Percentiles rank a stretch among this genome's conserved stretches.
These are phyloP conservation scores for Magallana nippona DNA, from an alignment of 2,888 invertebrate species.

Conservation along the genomic window DNA sequence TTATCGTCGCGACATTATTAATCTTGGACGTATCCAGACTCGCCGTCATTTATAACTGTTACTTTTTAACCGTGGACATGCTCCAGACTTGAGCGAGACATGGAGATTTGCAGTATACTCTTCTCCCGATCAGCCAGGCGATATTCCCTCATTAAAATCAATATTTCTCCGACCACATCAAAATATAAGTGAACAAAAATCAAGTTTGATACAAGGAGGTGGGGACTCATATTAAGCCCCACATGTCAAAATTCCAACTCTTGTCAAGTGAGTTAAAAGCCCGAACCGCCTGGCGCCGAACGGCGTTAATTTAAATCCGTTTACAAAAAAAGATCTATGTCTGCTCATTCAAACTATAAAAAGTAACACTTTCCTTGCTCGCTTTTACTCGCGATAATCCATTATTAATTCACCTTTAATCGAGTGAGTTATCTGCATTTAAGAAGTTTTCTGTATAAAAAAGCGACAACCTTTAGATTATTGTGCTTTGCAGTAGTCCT, in stretches of 20 bases:
- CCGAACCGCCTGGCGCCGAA: conserved; percentile 36
- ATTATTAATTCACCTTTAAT: conserved; percentile 23
- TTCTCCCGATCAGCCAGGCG: neutral
- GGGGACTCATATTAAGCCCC: conserved; percentile 10
- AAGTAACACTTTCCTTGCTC: conserved; percentile 28
- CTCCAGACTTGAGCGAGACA: neutral
- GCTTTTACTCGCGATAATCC: conserved; percentile 30
- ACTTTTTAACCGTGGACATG: conserved; percentile 12
- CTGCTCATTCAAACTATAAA: conserved; percentile 31
- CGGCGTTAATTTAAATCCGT: conserved; percentile 11
- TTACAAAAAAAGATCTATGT: conserved; percentile 31
- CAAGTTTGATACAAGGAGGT: conserved; percentile 7
- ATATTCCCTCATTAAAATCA: conserved; percentile 37
- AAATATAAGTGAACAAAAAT: conserved; percentile 10
- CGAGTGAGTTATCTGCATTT: conserved; percentile 31
- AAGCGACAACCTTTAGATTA: conserved; percentile 11
- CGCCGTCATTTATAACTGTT: conserved; percentile 22
- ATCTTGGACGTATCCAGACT: neutral
- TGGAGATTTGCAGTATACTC: conserved; percentile 11
- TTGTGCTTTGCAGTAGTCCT: conserved; percentile 4
- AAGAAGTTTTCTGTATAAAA: conserved; percentile 24
- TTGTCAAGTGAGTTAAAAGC: conserved; percentile 37
- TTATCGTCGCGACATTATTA: conserved; percentile 24
- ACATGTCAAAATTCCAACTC: conserved; percentile 33
- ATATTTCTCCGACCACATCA: conserved; percentile 19